A percentile compares a stretch with the other conserved stretches of the same genome.
Evolutionary conservation across 2,888 invertebrate genomes (phyloP).

Genomic region (Lasioglossum villosulum): DNA sequence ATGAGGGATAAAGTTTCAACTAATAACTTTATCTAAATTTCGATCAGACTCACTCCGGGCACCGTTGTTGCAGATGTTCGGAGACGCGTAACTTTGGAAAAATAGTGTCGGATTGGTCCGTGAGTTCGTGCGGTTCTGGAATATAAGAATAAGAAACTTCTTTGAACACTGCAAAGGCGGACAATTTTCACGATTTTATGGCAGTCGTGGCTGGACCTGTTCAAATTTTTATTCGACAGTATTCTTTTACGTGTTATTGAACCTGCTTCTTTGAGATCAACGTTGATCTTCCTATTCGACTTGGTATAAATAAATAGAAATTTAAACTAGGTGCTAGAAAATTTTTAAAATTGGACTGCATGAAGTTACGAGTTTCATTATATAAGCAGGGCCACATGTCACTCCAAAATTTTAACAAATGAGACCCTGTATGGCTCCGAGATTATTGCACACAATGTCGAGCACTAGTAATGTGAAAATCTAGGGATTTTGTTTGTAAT

Average conservation of each 20-base stretch:
- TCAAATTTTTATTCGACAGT: neutral
- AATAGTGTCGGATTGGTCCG: neutral
- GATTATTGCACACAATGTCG: neutral
- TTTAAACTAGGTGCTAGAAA: neutral
- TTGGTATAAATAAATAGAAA: neutral
- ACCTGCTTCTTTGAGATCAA: neutral
- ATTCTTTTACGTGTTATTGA: neutral
- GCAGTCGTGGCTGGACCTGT: neutral
- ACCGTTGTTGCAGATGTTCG: neutral
- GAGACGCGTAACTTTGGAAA: neutral
- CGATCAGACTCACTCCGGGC: neutral
- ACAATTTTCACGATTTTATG: neutral
- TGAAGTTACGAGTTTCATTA: neutral
- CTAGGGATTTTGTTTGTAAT: neutral
- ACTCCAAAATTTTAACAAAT: neutral
- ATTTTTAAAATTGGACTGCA: too few relatives aligned
- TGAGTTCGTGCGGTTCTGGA: neutral
- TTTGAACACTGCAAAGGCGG: neutral
- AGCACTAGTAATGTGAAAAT: neutral
- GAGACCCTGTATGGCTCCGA: neutral
- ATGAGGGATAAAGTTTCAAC: neutral
- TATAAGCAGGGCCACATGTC: neutral
- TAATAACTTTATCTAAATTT: conserved; percentile 2
- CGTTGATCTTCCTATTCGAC: neutral
- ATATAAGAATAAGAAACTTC: neutral